Base-by-base conservation (phyloP, 2,888 invertebrate species). In the Caenorhabditis sp. region DNA sequence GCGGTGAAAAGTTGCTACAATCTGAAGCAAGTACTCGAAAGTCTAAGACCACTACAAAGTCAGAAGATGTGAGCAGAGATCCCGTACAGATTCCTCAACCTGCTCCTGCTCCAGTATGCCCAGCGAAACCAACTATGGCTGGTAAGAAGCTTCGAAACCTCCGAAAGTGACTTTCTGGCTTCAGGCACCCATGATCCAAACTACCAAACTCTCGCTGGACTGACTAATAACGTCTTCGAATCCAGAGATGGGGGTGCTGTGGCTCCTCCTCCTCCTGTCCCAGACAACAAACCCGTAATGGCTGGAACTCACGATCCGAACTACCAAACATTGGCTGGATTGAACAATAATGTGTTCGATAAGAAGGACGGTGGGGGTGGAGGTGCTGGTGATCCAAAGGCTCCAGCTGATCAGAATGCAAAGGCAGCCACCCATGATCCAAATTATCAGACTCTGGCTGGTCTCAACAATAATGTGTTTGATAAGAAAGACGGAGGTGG, bases 241-340 rank as follows among this genome's bases (percentile, higher is more conserved):
- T 24, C 54, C 26, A 68, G 49, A 12, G 56, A 68, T 26, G 59
- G 28, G 2, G 51, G 47, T 6, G n/a, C 47, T 0, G 22, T 10
- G 24, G 59, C 12, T 38, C 61, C 44, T n/a, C 31, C 44, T 31
- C 14, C 51, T 4, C 22, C 31, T 12, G 26, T 41, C 19, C 28
- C 54, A 10, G 28, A 16, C 3, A 61, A 4, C 4, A 31, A 61
- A 47, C 66, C 63, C 2, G 56, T 28, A 26, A 61, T 70, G 59
- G 51, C 70, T 8, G 80, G 69, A 31, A 80, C 80, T 16, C 80
- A 80, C 16, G 80, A 80, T 56, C 80, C 80, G 7, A 80, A 80
- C n/a, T 80, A 80, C 63, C 80, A 80, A 63, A 80, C 80, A 41
- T 47, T 80, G 47, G 80, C 80, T 16, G 80, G 80, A 54, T 16